These are phyloP conservation scores for Melitaea cinxia DNA, from an alignment of 1,140 invertebrate genomes.

Conservation along the genomic window DNA sequence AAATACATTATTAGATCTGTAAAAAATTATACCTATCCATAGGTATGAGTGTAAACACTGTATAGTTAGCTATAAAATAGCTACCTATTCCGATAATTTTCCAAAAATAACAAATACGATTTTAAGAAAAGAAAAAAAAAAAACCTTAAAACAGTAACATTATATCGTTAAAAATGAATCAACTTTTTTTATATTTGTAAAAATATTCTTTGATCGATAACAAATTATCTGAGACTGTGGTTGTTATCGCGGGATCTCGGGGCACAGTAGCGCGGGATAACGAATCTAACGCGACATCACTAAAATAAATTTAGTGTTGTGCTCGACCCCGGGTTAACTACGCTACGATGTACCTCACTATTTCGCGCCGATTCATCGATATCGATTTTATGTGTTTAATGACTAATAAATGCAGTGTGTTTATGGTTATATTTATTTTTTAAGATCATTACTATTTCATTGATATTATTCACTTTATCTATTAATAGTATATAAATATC, in stretches of 20 bases:
- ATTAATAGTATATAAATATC: not conserved
- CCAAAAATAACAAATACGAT: constrained; percentile 1
- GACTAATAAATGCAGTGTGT: constrained; percentile 13
- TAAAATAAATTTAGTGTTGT: constrained; percentile 58
- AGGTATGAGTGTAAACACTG: no score
- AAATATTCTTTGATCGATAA: constrained; percentile 14
- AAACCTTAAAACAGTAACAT: constrained; percentile 1
- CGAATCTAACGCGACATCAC: constrained; percentile 55
- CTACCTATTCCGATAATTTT: not conserved
- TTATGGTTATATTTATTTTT: constrained; percentile 4
- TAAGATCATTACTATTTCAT: not conserved
- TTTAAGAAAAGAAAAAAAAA: not conserved
- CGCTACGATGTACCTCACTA: constrained; percentile 51
- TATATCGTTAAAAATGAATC: constrained; percentile 1
- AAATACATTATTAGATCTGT: no score
- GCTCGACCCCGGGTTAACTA: constrained; percentile 56
- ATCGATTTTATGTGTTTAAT: constrained; percentile 42
- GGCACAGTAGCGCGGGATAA: constrained; percentile 54
- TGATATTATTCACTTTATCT: not conserved
- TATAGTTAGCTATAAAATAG: no score
- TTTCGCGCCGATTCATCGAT: constrained; percentile 59
- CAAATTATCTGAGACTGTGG: constrained; percentile 27
- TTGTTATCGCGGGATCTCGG: constrained; percentile 44
- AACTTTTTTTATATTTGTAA: not conserved
- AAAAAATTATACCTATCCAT: no score